phyloP scores from a whole-genome alignment of 2,113 vertebrate species.

The Ptilorrhoa leucosticta region DNA sequence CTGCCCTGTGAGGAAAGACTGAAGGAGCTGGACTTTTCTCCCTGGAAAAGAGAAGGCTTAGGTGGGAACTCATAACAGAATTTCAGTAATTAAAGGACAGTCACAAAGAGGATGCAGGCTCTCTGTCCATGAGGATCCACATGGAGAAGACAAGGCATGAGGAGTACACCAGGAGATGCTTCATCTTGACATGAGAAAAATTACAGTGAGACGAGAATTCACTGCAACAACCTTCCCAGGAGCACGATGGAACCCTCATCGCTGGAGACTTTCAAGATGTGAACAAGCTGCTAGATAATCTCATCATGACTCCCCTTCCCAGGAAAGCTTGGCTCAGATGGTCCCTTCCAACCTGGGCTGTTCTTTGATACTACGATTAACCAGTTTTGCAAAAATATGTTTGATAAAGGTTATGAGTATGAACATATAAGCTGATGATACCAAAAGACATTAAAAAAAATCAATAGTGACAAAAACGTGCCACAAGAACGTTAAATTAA shows the following conservation, averaged over 20 bases:
- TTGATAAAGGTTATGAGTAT: not conserved
- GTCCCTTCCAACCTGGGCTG: not conserved
- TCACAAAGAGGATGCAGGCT: not conserved
- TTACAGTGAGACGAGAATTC: not conserved
- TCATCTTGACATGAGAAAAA: not conserved
- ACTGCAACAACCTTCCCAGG: not conserved
- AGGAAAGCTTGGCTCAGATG: not conserved
- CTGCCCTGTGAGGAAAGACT: not conserved
- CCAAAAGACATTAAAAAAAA: not conserved
- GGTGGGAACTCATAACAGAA: not conserved
- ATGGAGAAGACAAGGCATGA: not conserved
- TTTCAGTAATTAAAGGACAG: not conserved
- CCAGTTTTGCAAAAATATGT: not conserved
- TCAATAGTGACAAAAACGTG: not conserved
- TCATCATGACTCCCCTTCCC: not conserved
- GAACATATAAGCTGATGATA: not conserved
- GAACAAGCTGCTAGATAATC: not conserved
- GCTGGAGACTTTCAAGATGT: not conserved
- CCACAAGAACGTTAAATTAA: not conserved
- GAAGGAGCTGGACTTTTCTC: not conserved
- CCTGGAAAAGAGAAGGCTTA: not conserved
- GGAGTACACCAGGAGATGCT: not conserved
- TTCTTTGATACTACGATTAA: fast-evolving
- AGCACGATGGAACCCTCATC: fast-evolving
- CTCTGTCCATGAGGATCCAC: not conserved